phyloP scores from a whole-genome alignment of 2,888 invertebrate species.

The Ctenicera cuprea region DNA sequence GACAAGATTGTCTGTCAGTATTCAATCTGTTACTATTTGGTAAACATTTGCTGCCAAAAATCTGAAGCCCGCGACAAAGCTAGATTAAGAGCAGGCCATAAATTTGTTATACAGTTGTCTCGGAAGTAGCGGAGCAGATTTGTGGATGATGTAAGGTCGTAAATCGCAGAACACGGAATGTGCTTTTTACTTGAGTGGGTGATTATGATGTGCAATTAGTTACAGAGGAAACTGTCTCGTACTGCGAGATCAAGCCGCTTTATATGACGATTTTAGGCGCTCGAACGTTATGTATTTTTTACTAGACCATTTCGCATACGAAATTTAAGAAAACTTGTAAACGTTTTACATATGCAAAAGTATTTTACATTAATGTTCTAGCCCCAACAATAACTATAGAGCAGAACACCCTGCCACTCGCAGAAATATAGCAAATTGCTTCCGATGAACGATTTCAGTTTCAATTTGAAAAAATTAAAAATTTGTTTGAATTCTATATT shows the following conservation, averaged over 20 bases:
- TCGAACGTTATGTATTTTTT: not conserved
- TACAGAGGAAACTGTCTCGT: constrained; percentile 27
- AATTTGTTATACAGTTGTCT: constrained; percentile 48
- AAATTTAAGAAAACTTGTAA: not conserved
- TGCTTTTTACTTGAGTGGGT: constrained; percentile 48
- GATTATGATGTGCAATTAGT: constrained; percentile 51
- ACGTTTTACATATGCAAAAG: too few species aligned
- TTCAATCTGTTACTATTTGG: constrained; percentile 5
- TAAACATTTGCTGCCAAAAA: constrained; percentile 19
- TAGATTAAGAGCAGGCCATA: constrained; percentile 42
- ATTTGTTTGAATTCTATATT: too few species aligned
- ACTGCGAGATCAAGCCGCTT: constrained; percentile 5
- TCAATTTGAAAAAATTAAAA: too few species aligned
- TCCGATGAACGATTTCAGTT: too few species aligned
- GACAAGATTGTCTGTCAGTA: too few species aligned
- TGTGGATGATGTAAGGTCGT: constrained; percentile 47
- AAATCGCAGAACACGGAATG: constrained; percentile 49
- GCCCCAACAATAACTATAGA: too few species aligned
- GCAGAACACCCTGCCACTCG: too few species aligned
- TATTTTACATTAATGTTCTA: too few species aligned
- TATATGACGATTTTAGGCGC: constrained; percentile 4
- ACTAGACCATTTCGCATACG: not conserved
- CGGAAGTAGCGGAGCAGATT: constrained; percentile 43
- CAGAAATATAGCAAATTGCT: too few species aligned
- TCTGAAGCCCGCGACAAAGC: constrained; percentile 33